Base-by-base conservation (phyloP, 2,888 invertebrate species). In the Rhamphomyia laevipes region DNA sequence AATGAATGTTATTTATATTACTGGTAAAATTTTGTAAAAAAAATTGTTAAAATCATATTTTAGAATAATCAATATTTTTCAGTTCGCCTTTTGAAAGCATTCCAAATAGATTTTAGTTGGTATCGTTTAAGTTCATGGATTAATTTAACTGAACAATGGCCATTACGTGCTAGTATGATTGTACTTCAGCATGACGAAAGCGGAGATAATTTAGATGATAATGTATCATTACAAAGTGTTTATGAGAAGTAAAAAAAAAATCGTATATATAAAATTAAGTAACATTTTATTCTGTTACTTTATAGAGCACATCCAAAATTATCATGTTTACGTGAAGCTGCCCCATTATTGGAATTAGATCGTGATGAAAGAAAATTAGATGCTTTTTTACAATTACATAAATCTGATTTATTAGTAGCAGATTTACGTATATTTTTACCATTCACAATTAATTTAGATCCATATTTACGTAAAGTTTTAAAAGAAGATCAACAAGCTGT, bases 41-140 rank as follows among this genome's bases (percentile, higher is more conserved):
- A 18, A 42, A 42, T n/a, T n/a, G 12, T 35, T 33, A 13, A 33
- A 33, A 13, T 33, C 13, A 38, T 17, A 17, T 9, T 17, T 17
- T 38, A 17, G n/a, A 38, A 17, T 13, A 10, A 12, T 13, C 11
- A 17, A 38, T 17, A 11, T 30, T 35, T 64, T 68, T 6, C 65
- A 91, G 94, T 94, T 55, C 87, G 97, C 48, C 77, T 99, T 56
- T 76, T 99, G 58, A 90, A 97, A 77, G 93, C 97, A 64, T 96
- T 97, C 78, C 93, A 95, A 74, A 90, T 99, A 59, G 97, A 99
- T 68, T 99, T 99, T 74, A 94, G 92, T 72, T 99, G 97, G 97
- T 92, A 95, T 72, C 87, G 93, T 60, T 77, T 99, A 59, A 95
- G 95, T 53, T 90, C 92, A 51, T 97, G 97, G 97, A 89, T 97